phyloP scores from a whole-genome alignment of 2,113 vertebrate genomes.

The Erinaceus europaeus region DNA sequence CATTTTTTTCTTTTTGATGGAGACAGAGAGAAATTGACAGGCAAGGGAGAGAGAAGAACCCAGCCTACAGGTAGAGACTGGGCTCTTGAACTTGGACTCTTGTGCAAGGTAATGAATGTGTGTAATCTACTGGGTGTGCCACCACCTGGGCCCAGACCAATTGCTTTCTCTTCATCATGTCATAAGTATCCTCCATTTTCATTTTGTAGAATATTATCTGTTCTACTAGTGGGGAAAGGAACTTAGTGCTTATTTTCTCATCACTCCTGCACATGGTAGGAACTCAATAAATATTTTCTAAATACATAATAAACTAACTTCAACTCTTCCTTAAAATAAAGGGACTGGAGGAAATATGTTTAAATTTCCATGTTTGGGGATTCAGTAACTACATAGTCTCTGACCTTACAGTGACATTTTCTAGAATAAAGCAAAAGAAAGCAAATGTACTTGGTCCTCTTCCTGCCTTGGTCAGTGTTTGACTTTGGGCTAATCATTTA shows the following conservation, averaged over 20 bases:
- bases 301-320: neutral
- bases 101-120: too few species aligned
- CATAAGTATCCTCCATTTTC: neutral
- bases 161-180: neutral
- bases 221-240: neutral
- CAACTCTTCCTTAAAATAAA: neutral
- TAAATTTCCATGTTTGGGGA: neutral
- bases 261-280: neutral
- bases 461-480: neutral
- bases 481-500: slow-evolving; percentile 21
- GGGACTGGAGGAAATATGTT: neutral
- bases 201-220: neutral
- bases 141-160: too few species aligned
- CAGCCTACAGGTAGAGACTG: too few species aligned
- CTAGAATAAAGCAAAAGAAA: slow-evolving; percentile 2
- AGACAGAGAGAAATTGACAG: too few species aligned
- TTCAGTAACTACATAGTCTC: neutral
- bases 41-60: too few species aligned
- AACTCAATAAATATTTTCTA: neutral
- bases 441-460: neutral
- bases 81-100: too few species aligned
- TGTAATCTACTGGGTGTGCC: too few species aligned
- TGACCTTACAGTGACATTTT: neutral
- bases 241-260: neutral
- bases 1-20: too few species aligned